Evolutionary conservation across 2,888 invertebrate genomes (phyloP).

Genomic region (Macrophya annulata): DNA sequence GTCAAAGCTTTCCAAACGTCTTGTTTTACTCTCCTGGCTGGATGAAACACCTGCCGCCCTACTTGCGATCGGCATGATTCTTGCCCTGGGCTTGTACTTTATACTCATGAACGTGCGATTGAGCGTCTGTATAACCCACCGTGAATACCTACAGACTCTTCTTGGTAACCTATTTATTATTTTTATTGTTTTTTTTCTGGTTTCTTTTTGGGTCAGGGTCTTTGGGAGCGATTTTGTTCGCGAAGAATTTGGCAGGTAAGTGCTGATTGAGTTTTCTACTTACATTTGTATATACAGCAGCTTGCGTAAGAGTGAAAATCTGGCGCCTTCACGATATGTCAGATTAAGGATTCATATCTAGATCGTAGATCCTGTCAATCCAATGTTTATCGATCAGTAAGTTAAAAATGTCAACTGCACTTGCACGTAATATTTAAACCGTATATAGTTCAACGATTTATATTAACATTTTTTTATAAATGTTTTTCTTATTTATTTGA

Average conservation of each 20-base stretch:
- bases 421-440: background rate
- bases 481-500: background rate
- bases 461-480: background rate
- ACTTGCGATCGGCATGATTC: conserved; percentile 39
- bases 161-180: background rate
- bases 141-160: conserved; percentile 1
- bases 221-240: conserved; percentile 3
- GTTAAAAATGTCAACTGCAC: background rate
- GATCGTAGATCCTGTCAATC: background rate
- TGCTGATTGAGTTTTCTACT: conserved; percentile 39
- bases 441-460: background rate
- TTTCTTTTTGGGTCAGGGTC: conserved; percentile 34
- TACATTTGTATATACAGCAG: conserved; percentile 5
- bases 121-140: background rate
- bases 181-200: background rate
- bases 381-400: background rate
- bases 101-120: background rate
- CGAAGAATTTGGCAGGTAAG: conserved; percentile 17
- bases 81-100: conserved; percentile 34
- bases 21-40: conserved; percentile 32
- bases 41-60: conserved; percentile 48
- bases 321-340: background rate
- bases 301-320: conserved; percentile 18
- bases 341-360: background rate
- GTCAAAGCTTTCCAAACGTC: conserved; percentile 50